A percentile compares a stretch with the other conserved stretches of the same genome.
Conservation (phyloP, 37 sponge, comb jelly and placozoan genomes). For the Chondrilla cf. caribensis region DNA sequence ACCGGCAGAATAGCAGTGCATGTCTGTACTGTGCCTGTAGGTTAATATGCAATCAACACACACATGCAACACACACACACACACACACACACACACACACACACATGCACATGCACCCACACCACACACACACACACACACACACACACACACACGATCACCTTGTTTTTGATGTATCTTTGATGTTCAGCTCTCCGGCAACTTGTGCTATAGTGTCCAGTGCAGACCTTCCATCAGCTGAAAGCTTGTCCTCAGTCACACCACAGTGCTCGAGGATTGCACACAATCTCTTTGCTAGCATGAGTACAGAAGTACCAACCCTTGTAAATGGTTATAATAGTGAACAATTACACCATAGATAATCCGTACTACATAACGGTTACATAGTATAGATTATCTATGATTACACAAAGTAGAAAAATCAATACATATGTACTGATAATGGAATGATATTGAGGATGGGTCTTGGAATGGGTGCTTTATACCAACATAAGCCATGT, state of each 20-base stretch:
- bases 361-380: no score
- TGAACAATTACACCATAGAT: no score
- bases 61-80: background rate
- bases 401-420: no score
- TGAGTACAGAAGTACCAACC: no score
- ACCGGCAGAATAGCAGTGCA: background rate
- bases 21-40: background rate
- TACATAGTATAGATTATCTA: no score
- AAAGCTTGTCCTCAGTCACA: slow-evolving; percentile 6
- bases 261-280: slow-evolving; percentile 44
- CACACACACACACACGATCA: background rate
- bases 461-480: background rate
- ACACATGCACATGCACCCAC: no score
- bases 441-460: background rate
- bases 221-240: background rate
- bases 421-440: background rate
- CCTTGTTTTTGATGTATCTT: slow-evolving; percentile 64
- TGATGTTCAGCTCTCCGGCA: slow-evolving; percentile 35
- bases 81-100: no score
- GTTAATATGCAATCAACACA: background rate
- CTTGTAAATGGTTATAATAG: no score
- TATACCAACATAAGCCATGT: no score
- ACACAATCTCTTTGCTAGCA: slow-evolving; percentile 39
- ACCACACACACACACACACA: no score
- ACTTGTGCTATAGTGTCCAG: slow-evolving; percentile 29